Base-by-base conservation (phyloP, 2,888 invertebrate species). In the Caenorhabditis sinica region DNA sequence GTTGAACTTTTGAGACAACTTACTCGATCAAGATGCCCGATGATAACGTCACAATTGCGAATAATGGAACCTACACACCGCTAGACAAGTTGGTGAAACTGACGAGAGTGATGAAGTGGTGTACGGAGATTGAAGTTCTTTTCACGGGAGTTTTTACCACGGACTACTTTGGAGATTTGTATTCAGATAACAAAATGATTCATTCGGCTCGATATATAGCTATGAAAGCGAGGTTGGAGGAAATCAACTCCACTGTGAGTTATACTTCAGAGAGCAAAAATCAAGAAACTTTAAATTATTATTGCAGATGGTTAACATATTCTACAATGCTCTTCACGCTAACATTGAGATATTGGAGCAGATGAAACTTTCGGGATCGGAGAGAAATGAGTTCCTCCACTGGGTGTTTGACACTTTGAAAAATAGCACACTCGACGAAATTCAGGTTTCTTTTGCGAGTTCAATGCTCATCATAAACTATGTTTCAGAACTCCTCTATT, bases 261-360 rank as follows among this genome's bases (percentile, higher is more conserved):
- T 25, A n/a, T n/a, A n/a, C n/a, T n/a, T n/a, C n/a, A n/a, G n/a
- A n/a, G n/a, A n/a, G n/a, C n/a, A n/a, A n/a, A n/a, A n/a, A n/a
- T n/a, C 2, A 23, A 36, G n/a, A 36, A 43, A 20, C 15, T n/a
- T n/a, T n/a, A 2, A 43, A 33, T n/a, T 9, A 28, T 40, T 11
- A 6, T 63, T 63, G 5, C 28, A 80, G 82, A 69, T 71, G 69
- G 58, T 76, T 5, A 68, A 76, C 45, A 65, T 82, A 5, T 82
- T 72, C 43, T 82, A 82, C 33, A 82, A 82, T n/a, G 82, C 82
- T n/a, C 40, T 82, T 1, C 63, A 36, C 28, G 75, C 82, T 6
- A 82, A 82, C 28, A 76, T 76, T 51, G 71, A 75, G n/a, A 76
- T 82, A 20, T 60, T 82, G 71, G 58, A 76, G 6, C 23, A 25